Conservation (phyloP, 2,113 vertebrate genomes). For the Cyprinodon tularosa region DNA sequence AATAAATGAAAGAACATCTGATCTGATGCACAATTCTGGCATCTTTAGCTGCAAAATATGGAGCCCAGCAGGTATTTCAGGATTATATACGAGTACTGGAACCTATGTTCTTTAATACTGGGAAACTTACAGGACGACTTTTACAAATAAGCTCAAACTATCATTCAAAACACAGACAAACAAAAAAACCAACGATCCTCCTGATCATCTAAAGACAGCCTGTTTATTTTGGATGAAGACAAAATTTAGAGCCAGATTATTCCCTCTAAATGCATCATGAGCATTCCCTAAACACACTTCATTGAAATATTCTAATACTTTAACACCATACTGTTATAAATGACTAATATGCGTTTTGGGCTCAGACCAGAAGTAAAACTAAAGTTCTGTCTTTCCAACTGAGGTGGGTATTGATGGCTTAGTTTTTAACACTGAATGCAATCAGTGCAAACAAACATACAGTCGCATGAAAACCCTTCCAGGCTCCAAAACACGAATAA, state of each 20-base stretch:
- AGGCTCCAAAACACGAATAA: conserved; percentile 6
- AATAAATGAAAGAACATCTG: not conserved
- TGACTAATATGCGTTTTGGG: too few species aligned
- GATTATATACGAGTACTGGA: too few species aligned
- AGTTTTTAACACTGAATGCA: not conserved
- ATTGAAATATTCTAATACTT: not conserved
- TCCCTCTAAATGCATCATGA: not conserved
- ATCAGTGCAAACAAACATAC: not conserved
- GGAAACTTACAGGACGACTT: not conserved
- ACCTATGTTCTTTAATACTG: not conserved
- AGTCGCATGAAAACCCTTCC: not conserved
- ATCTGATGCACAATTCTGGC: conserved; percentile 4
- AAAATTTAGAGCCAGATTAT: not conserved
- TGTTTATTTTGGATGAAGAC: not conserved
- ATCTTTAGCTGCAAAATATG: not conserved
- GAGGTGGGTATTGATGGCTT: too few species aligned
- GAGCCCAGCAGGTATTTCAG: conserved; percentile 17
- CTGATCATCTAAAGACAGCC: not conserved
- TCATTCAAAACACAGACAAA: not conserved
- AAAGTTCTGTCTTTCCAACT: not conserved
- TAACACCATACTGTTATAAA: not conserved
- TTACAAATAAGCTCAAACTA: not conserved
- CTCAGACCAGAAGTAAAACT: not conserved
- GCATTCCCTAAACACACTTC: not conserved
- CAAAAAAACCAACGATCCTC: not conserved